Evolutionary conservation across 2,113 vertebrate species (phyloP).

Genomic region (Dipodomys ordii): DNA sequence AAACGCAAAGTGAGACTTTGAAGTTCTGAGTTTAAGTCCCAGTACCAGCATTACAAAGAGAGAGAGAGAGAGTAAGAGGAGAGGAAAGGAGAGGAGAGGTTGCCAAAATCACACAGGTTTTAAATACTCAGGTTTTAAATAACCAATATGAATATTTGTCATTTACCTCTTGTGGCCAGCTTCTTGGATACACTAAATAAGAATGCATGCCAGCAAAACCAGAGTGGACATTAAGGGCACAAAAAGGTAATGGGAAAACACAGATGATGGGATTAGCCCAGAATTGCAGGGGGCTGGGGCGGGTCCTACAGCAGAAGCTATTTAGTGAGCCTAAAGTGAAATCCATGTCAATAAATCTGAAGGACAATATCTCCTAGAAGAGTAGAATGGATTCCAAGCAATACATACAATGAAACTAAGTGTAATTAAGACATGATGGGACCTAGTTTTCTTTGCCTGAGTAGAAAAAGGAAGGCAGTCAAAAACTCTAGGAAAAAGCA

Average conservation of each 20-base stretch:
- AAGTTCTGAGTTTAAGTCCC: no score
- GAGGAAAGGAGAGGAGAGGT: not conserved
- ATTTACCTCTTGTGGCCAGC: not conserved
- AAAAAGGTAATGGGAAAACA: not conserved
- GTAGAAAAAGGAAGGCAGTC: conserved; percentile 14
- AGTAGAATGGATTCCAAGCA: conserved; percentile 2
- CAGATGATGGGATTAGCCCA: not conserved
- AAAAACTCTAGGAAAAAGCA: conserved; percentile 35
- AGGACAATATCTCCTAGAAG: conserved; percentile 1
- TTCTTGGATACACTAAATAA: not conserved
- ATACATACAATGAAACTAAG: conserved; percentile 25
- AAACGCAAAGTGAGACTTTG: no score
- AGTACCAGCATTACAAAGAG: no score
- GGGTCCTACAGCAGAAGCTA: not conserved
- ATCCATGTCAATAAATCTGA: not conserved
- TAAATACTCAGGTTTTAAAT: no score
- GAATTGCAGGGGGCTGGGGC: not conserved
- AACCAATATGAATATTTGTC: not conserved
- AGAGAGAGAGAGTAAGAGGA: no score
- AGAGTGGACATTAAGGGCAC: not conserved
- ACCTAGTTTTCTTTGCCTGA: conserved; percentile 22
- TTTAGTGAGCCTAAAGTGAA: conserved; percentile 19
- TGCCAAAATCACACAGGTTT: not conserved
- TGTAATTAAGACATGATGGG: not conserved
- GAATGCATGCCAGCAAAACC: not conserved